phyloP scores from a whole-genome alignment of 37 sponge, comb jelly and placozoan species.

The Axinella damicornis region DNA sequence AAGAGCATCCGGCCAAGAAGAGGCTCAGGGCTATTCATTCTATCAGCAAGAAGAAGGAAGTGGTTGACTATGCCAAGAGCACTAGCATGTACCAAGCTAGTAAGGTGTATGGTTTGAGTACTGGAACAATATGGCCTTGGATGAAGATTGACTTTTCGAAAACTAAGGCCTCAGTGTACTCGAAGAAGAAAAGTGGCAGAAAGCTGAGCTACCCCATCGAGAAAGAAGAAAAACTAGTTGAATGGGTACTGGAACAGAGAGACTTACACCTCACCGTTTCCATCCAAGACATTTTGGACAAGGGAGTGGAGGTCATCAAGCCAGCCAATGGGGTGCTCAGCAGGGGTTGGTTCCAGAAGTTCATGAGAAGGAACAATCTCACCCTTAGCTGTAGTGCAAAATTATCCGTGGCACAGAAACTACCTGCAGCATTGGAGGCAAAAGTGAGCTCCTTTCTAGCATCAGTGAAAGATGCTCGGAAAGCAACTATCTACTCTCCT shows the following conservation, averaged over 20 bases:
- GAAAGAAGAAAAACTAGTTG: conserved; percentile 10
- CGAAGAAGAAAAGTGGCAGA: neutral
- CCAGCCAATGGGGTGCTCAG: conserved; percentile 16
- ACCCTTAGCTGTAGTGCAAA: conserved; percentile 6
- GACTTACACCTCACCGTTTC: conserved; percentile 39
- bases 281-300: neutral
- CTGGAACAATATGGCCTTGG: conserved; percentile 4
- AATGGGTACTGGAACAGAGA: conserved; percentile 28
- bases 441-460: neutral
- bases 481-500: neutral
- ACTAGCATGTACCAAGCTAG: neutral
- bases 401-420: conserved; percentile 29
- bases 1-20: too few species aligned
- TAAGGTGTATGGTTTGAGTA: neutral
- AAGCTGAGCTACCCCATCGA: neutral
- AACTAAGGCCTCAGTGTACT: neutral
- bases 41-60: conserved; percentile 4
- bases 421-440: conserved; percentile 36
- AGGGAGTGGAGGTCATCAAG: conserved; percentile 3
- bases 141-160: conserved; percentile 9
- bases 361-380: conserved; percentile 35
- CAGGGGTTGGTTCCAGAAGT: conserved; percentile 41
- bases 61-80: conserved; percentile 11
- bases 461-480: neutral
- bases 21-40: neutral